Percentiles rank a stretch among this genome's conserved stretches.
These are phyloP conservation scores for Cosmia trapezina DNA, from an alignment of 2,888 invertebrate species.

Conservation along the genomic window DNA sequence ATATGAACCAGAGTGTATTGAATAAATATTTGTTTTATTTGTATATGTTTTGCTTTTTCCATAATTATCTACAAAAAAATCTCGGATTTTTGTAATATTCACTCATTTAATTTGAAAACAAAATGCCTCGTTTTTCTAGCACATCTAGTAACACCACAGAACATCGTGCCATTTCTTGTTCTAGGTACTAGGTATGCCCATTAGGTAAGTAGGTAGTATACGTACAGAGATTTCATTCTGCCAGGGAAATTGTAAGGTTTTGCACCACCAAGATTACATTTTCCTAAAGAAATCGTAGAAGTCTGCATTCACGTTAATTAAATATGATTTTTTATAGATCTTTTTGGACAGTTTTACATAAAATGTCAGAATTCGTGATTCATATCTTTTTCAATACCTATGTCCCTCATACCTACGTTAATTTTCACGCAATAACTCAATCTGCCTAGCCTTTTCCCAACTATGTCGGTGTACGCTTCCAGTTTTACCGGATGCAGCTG, in stretches of 20 bases:
- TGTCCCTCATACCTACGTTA: no score
- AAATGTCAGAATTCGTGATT: background rate
- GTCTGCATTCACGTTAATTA: constrained; percentile 26
- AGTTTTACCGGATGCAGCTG: no score
- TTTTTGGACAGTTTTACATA: no score
- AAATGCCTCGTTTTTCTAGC: background rate
- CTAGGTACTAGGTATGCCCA: constrained; percentile 8
- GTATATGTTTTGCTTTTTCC: no score
- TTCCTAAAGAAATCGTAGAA: constrained; percentile 43
- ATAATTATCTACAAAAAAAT: background rate
- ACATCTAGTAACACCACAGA: constrained; percentile 33
- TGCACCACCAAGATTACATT: constrained; percentile 32
- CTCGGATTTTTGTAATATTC: background rate
- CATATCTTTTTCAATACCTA: no score
- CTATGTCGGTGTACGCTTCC: no score
- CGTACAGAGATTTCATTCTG: constrained; percentile 68
- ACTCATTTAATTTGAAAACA: background rate
- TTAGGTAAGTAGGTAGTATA: constrained; percentile 33
- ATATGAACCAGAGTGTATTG: no score
- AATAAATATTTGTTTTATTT: no score
- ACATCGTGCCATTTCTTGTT: constrained; percentile 13
- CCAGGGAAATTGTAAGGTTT: constrained; percentile 72
- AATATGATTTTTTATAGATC: no score
- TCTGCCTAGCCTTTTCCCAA: no score
- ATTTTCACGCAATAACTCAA: no score